Conservation (phyloP, 2,113 vertebrate genomes). For the Thunnus thynnus region DNA sequence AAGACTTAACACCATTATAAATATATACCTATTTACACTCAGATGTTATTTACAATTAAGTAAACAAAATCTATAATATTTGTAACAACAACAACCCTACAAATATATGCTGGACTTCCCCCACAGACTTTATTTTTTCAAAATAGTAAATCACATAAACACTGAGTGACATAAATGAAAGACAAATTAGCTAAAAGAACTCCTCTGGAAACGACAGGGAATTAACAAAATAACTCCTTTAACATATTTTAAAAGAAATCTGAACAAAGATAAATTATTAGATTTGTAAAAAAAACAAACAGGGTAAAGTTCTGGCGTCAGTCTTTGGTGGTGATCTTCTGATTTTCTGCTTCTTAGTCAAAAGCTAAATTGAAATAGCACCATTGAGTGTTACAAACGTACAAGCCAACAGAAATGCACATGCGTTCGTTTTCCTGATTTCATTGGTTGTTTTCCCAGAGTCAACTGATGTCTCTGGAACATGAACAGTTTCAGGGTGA, state of each 20-base stretch:
- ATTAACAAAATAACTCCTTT: slow-evolving; percentile 1
- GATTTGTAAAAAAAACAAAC: background rate
- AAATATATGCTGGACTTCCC: slow-evolving; percentile 19
- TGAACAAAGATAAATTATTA: slow-evolving; percentile 5
- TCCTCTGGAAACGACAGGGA: slow-evolving; percentile 13
- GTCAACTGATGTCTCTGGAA: background rate
- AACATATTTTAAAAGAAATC: slow-evolving; percentile 9
- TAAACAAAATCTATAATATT: slow-evolving; percentile 24
- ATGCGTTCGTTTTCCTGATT: slow-evolving; percentile 22
- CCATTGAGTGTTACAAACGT: background rate
- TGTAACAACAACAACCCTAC: background rate
- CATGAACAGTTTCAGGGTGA: background rate
- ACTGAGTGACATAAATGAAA: slow-evolving; percentile 3
- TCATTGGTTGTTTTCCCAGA: slow-evolving; percentile 20
- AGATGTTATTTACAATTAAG: slow-evolving; percentile 40
- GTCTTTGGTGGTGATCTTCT: slow-evolving; percentile 10
- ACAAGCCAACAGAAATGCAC: background rate
- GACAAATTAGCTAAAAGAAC: slow-evolving; percentile 24
- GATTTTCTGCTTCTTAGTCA: slow-evolving; percentile 11
- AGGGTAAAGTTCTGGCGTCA: background rate
- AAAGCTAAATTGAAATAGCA: slow-evolving; percentile 11
- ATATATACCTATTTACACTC: slow-evolving; percentile 54
- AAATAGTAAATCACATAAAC: slow-evolving; percentile 17
- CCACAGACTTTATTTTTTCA: slow-evolving; percentile 2
- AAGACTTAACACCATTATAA: slow-evolving; percentile 50